Base-by-base conservation (phyloP, 2,888 invertebrate genomes). In the Ectemnius lituratus region DNA sequence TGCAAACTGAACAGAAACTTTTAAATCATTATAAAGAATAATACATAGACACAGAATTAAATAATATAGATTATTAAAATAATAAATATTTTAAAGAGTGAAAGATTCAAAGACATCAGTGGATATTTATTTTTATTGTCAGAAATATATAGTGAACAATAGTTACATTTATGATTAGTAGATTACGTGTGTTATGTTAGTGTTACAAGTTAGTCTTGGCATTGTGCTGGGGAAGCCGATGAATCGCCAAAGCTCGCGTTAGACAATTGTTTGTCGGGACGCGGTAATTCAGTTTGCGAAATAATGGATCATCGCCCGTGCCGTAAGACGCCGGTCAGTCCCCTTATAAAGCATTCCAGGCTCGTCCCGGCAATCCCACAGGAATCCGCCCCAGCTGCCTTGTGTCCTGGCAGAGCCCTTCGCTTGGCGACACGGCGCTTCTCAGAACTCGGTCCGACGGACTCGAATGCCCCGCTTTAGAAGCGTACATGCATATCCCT, bases 271-370 rank as follows among this genome's bases (percentile, higher is more conserved):
- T 84, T 84, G 84, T 83, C 80, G 64, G 67, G 61, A 64, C 70
- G 66, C 73, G 72, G 83, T 85, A 84, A 86, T 85, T 86, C 84
- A 85, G 80, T 88, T 88, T 86, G 81, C 28, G 81, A 70, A 78
- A 78, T 83, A 85, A 88, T 87, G 83, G 84, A 88, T 88, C 86
- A 86, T 87, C 84, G 86, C 73, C 76, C 77, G 73, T 72, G 66
- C 80, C 83, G 80, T 85, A 85, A 87, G 87, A 84, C 81, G 83
- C 81, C 83, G 88, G 88, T 88, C 88, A 88, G 79, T 83, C 80
- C 80, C 79, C 86, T 88, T 86, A 88, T 89, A 87, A 88, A 86
- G 85, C 87, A 88, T 89, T 88, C 89, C 83, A 80, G 79, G 78
- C 85, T 88, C 87, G 88, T 87, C 86, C 85, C 80, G 71, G 70